These are phyloP conservation scores for Lacanobia oleracea DNA, from an alignment of 2,888 invertebrate genomes.

Conservation along the genomic window DNA sequence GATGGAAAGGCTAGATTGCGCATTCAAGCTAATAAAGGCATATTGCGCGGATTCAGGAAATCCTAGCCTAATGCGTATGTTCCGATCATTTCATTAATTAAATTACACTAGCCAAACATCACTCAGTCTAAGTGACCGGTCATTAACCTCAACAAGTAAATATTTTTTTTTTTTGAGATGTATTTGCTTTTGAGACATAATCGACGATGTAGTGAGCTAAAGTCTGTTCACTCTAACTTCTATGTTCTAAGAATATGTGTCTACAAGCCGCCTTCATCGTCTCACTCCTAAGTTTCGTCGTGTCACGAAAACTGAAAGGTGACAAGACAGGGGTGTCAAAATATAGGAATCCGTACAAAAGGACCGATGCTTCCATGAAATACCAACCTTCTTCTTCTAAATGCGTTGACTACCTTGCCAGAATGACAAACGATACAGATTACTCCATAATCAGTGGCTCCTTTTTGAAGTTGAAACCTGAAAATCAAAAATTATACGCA, in stretches of 20 bases:
- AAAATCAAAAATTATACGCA: no score
- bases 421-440: no score
- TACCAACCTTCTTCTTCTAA: no score
- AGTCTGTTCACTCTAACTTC: no score
- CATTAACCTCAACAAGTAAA: constrained; percentile 37
- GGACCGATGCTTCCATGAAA: background rate
- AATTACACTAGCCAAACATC: constrained; percentile 16
- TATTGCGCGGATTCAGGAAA: constrained; percentile 21
- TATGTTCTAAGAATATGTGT: background rate
- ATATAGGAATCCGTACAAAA: constrained; percentile 13
- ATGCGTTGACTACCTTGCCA: no score
- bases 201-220: no score
- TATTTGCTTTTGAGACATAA: no score
- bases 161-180: background rate
- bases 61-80: constrained; percentile 20
- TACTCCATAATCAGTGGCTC: no score
- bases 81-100: constrained; percentile 17
- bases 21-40: constrained; percentile 5
- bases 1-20: constrained; percentile 10
- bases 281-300: constrained; percentile 29
- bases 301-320: constrained; percentile 44
- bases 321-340: constrained; percentile 9
- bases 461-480: no score
- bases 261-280: constrained; percentile 9
- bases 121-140: constrained; percentile 5